These are phyloP conservation scores for Cerastoderma edule DNA, from an alignment of 2,888 invertebrate genomes.

Conservation along the genomic window DNA sequence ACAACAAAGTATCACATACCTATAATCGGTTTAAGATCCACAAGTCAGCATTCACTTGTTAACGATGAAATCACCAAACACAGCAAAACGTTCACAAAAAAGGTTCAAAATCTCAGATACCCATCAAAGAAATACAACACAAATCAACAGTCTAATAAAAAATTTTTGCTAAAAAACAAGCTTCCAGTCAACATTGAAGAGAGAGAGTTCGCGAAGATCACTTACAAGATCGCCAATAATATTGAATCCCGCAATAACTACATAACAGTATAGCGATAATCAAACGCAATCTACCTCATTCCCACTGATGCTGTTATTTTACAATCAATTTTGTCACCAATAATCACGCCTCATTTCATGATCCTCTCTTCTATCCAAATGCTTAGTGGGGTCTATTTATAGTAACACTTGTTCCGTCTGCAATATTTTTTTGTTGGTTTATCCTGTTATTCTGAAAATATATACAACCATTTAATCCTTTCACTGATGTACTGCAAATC, in stretches of 20 bases:
- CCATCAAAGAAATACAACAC: slow-evolving; percentile 24
- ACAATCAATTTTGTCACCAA: slow-evolving; percentile 53
- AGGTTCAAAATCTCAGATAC: slow-evolving; percentile 21
- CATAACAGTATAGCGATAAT: slow-evolving; percentile 33
- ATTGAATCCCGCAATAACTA: slow-evolving; percentile 23
- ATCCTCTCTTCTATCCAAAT: slow-evolving; percentile 37
- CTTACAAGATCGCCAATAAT: slow-evolving; percentile 24
- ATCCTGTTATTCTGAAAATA: not conserved
- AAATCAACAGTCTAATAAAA: slow-evolving; percentile 27
- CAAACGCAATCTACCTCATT: slow-evolving; percentile 44
- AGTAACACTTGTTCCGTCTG: slow-evolving; percentile 47
- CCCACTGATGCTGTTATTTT: slow-evolving; percentile 36
- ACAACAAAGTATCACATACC: too few species aligned
- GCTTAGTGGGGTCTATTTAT: slow-evolving; percentile 56
- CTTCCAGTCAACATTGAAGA: slow-evolving; percentile 20
- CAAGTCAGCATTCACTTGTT: slow-evolving; percentile 4
- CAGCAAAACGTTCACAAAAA: slow-evolving; percentile 19
- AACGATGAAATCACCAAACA: slow-evolving; percentile 4
- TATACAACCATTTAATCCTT: not conserved
- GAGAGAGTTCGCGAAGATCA: slow-evolving; percentile 11
- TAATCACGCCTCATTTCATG: slow-evolving; percentile 49
- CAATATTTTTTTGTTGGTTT: slow-evolving; percentile 4
- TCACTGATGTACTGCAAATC: not conserved
- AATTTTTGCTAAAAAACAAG: slow-evolving; percentile 19
- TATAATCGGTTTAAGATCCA: slow-evolving; percentile 20